Evolutionary conservation across 2,113 vertebrate species (phyloP).

Genomic region (Ammodytes dubius): DNA sequence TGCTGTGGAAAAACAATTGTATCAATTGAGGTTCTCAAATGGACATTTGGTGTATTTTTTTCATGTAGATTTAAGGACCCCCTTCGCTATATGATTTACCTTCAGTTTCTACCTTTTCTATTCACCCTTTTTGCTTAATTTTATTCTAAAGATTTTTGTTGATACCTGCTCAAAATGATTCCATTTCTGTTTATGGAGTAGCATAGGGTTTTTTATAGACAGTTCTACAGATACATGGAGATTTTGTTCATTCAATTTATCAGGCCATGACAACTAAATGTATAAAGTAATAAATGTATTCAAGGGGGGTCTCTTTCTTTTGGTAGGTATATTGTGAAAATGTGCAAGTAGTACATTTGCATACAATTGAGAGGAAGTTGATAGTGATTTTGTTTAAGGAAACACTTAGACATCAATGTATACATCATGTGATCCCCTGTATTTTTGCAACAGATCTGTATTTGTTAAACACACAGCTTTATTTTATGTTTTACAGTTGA

Average conservation of each 20-base stretch:
- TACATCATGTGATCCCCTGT: neutral
- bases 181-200: neutral
- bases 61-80: neutral
- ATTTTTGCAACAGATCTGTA: neutral
- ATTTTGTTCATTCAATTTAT: neutral
- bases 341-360: neutral
- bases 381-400: neutral
- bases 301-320: too few species aligned
- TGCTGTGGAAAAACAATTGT: conserved; percentile 69
- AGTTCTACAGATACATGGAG: neutral
- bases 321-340: neutral
- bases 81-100: neutral
- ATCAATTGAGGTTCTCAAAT: conserved; percentile 28
- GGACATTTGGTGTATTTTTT: conserved; percentile 12
- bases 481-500: neutral
- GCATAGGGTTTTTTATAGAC: neutral
- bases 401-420: neutral
- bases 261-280: neutral
- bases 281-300: neutral
- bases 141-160: neutral
- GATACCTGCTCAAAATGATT: neutral
- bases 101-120: neutral
- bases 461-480: neutral
- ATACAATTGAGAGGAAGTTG: neutral
- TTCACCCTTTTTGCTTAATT: neutral